These are phyloP conservation scores for Gerris buenoi DNA, from an alignment of 1,140 invertebrate genomes.

Conservation along the genomic window DNA sequence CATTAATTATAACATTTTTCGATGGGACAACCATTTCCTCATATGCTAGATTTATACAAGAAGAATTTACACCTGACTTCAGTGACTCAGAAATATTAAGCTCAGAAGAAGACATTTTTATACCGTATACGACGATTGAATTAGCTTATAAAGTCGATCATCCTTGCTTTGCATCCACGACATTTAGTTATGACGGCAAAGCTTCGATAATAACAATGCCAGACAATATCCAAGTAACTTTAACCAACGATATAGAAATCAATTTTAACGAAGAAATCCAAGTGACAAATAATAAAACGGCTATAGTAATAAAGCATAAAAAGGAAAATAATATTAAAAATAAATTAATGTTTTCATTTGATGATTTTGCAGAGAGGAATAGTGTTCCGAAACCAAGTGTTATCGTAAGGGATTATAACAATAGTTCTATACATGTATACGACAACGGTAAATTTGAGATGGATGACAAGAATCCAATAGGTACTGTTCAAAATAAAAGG, in stretches of 20 bases:
- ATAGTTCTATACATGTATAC: background rate
- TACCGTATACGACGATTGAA: background rate
- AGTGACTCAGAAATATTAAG: background rate
- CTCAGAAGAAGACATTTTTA: background rate
- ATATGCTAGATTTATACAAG: background rate
- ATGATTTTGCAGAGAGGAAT: background rate
- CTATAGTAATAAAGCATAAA: background rate
- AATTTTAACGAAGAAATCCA: background rate
- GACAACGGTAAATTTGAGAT: background rate
- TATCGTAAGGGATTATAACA: background rate
- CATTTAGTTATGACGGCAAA: background rate
- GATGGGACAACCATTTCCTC: background rate
- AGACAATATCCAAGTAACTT: background rate
- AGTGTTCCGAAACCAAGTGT: background rate
- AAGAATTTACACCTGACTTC: background rate
- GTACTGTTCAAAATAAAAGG: background rate
- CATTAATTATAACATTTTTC: background rate
- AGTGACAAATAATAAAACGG: background rate
- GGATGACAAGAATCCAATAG: background rate
- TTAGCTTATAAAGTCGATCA: background rate
- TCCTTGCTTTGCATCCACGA: background rate
- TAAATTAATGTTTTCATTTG: background rate
- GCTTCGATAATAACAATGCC: background rate
- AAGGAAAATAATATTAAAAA: background rate
- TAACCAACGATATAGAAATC: background rate